Percentiles rank a stretch among this genome's conserved stretches.
Evolutionary conservation across 2,888 invertebrate genomes (phyloP).

Genomic region (Watsonalla binaria): DNA sequence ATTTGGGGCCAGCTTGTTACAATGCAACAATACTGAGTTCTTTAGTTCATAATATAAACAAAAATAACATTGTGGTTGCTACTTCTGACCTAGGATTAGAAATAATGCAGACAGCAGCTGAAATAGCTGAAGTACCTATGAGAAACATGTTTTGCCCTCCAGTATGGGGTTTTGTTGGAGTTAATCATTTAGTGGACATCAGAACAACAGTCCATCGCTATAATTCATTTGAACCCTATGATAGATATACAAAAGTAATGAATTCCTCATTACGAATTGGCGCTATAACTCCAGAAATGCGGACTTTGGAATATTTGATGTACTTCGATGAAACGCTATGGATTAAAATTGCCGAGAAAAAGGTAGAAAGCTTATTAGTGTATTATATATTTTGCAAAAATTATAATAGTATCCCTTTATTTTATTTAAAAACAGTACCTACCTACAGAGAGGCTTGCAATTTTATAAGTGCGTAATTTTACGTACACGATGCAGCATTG

Average conservation of each 20-base stretch:
- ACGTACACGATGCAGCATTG: too few species aligned
- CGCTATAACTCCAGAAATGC: conserved; percentile 66
- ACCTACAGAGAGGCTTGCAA: too few species aligned
- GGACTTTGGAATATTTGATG: conserved; percentile 73
- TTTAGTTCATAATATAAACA: conserved; percentile 46
- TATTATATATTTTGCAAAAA: too few species aligned
- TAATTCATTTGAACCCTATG: conserved; percentile 69
- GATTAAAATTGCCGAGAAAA: conserved; percentile 47
- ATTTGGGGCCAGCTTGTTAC: conserved; percentile 77
- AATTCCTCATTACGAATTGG: conserved; percentile 75
- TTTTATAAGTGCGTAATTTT: too few species aligned
- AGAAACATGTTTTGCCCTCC: conserved; percentile 78
- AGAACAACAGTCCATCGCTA: conserved; percentile 73
- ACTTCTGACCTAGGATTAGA: conserved; percentile 78
- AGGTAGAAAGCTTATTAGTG: conserved; percentile 30
- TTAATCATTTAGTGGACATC: conserved; percentile 76
- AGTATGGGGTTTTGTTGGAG: conserved; percentile 81
- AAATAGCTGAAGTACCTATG: conserved; percentile 63
- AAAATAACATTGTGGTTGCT: conserved; percentile 74
- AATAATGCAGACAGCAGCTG: conserved; percentile 53
- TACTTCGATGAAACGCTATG: conserved; percentile 58
- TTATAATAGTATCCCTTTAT: too few species aligned
- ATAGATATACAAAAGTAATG: conserved; percentile 65
- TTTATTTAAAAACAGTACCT: too few species aligned
- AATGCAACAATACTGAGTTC: conserved; percentile 73